phyloP scores from a whole-genome alignment of 2,113 vertebrate species.

The Meles meles region DNA sequence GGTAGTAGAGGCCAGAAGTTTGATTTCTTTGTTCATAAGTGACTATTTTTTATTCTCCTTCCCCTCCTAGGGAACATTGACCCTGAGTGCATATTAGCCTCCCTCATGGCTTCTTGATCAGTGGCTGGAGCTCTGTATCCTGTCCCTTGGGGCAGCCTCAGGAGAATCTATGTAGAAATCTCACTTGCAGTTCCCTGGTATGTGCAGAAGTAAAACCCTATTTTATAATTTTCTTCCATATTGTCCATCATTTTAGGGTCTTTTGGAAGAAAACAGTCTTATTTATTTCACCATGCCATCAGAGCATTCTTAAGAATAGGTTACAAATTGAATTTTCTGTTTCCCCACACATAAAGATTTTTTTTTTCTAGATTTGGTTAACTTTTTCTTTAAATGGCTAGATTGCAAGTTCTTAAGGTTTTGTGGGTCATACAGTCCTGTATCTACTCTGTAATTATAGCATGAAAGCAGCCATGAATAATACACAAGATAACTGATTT shows the following conservation, averaged over 20 bases:
- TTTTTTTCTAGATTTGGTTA: neutral
- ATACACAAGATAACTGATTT: neutral
- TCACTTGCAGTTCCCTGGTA: too few species aligned
- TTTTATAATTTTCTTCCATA: too few species aligned
- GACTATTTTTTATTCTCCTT: neutral
- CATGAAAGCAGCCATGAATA: neutral
- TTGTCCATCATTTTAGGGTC: neutral
- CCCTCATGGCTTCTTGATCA: neutral
- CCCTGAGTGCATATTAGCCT: neutral
- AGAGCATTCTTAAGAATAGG: neutral
- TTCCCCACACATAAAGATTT: neutral
- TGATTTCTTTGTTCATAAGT: neutral
- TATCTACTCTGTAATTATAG: neutral
- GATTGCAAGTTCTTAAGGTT: neutral
- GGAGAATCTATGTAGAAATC: too few species aligned
- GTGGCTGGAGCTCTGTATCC: neutral
- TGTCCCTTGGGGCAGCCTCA: neutral
- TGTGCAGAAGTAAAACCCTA: too few species aligned
- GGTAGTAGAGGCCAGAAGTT: neutral
- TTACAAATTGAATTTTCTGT: neutral
- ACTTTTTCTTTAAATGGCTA: neutral
- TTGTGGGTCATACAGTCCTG: neutral
- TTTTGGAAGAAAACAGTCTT: neutral
- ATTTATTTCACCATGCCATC: neutral
- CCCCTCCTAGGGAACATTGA: neutral